These are phyloP conservation scores for Hyaena hyaena DNA, from an alignment of 2,113 vertebrate species.

Conservation along the genomic window DNA sequence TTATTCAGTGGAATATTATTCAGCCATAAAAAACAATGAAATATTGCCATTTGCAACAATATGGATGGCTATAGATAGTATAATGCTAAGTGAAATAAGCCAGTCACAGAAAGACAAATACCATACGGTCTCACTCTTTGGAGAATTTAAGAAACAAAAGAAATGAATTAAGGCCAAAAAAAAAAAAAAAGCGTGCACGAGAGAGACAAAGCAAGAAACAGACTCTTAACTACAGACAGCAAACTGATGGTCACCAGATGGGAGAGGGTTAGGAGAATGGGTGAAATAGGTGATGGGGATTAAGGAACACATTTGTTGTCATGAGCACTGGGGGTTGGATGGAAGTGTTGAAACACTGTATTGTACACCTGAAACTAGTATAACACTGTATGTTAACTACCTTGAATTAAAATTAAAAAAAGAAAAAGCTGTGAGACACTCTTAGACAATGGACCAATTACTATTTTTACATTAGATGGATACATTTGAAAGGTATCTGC, in stretches of 20 bases:
- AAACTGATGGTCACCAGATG: neutral
- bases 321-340: neutral
- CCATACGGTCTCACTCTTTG: neutral
- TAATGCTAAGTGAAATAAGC: neutral
- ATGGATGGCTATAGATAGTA: neutral
- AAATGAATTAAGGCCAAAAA: neutral
- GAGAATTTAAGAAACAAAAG: neutral
- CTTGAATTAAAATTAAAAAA: neutral
- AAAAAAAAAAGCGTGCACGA: too few species aligned
- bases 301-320: neutral
- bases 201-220: neutral
- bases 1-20: neutral
- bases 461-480: neutral
- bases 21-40: neutral
- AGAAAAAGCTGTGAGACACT: neutral
- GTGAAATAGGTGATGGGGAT: neutral
- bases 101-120: neutral
- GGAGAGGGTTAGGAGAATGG: neutral
- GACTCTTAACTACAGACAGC: neutral
- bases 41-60: neutral
- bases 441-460: neutral
- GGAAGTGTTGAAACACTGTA: neutral
- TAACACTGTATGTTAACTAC: neutral
- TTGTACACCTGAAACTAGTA: neutral
- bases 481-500: neutral